A percentile compares a stretch with the other conserved stretches of the same genome.
Conservation (phyloP, 2,888 invertebrate genomes). For the Cheilosia soror region DNA sequence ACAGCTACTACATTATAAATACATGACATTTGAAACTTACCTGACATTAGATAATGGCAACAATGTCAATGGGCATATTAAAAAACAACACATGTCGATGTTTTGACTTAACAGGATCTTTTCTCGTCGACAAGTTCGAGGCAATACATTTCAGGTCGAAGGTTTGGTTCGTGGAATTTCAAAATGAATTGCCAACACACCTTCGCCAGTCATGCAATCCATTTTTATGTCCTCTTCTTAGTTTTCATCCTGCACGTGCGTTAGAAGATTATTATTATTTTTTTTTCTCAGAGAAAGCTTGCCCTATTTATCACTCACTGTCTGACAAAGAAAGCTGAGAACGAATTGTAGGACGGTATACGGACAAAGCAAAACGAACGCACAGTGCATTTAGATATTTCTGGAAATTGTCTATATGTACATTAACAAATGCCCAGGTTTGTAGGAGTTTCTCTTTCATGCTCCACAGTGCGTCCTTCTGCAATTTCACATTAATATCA, state of each 20-base stretch:
- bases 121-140: slow-evolving; percentile 19
- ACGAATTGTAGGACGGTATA: neutral
- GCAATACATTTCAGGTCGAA: slow-evolving; percentile 24
- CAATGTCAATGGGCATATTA: neutral
- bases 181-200: slow-evolving; percentile 51
- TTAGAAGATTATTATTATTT: slow-evolving; percentile 26
- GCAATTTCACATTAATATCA: slow-evolving; percentile 54
- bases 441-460: neutral
- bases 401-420: neutral
- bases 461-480: slow-evolving; percentile 19
- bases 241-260: slow-evolving; percentile 30
- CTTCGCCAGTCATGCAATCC: slow-evolving; percentile 4
- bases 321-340: slow-evolving; percentile 3
- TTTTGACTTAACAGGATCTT: neutral
- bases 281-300: slow-evolving; percentile 9
- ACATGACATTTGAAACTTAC: no score
- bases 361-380: slow-evolving; percentile 1
- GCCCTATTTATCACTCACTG: slow-evolving; percentile 47
- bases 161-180: slow-evolving; percentile 26
- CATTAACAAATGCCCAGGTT: slow-evolving; percentile 25
- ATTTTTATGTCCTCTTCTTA: slow-evolving; percentile 10
- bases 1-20: no score
- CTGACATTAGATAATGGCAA: neutral
- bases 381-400: slow-evolving; percentile 28
- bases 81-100: neutral